Conservation (phyloP, 2,113 vertebrate species). For the Embiotoca jacksoni region DNA sequence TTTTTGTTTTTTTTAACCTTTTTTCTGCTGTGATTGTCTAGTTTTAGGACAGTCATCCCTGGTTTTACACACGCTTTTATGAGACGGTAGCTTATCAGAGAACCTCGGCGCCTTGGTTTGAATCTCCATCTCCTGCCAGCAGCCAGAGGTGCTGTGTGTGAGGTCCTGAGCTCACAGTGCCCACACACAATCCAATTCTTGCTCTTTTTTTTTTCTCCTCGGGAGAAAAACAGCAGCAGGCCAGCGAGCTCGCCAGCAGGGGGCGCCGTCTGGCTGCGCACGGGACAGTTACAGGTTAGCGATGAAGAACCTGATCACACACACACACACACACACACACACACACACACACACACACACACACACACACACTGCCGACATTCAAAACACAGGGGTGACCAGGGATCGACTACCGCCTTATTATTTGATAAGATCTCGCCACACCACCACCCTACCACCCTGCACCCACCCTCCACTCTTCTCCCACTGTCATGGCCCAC, state of each 20-base stretch:
- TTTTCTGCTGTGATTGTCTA: slow-evolving; percentile 14
- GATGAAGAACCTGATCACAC: slow-evolving; percentile 36
- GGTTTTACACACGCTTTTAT: slow-evolving; percentile 9
- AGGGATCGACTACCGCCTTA: slow-evolving; percentile 55
- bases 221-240: not conserved
- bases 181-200: slow-evolving; percentile 6
- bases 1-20: not conserved
- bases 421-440: slow-evolving; percentile 49
- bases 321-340: not conserved
- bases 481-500: slow-evolving; percentile 52
- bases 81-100: slow-evolving; percentile 21
- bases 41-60: slow-evolving; percentile 18
- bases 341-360: slow-evolving; percentile 22
- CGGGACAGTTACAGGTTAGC: slow-evolving; percentile 37
- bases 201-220: slow-evolving; percentile 6
- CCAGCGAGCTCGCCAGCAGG: slow-evolving; percentile 62
- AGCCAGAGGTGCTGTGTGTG: not conserved
- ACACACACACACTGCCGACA: slow-evolving; percentile 45
- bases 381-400: slow-evolving; percentile 43
- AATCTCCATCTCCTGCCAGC: slow-evolving; percentile 23
- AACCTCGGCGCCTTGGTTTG: slow-evolving; percentile 6
- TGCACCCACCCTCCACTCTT: slow-evolving; percentile 28
- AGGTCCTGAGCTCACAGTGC: slow-evolving; percentile 15
- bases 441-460: slow-evolving; percentile 15
- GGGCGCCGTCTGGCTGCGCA: slow-evolving; percentile 53